Conservation (phyloP, 2,888 invertebrate species). For the Caradrina kadenii region DNA sequence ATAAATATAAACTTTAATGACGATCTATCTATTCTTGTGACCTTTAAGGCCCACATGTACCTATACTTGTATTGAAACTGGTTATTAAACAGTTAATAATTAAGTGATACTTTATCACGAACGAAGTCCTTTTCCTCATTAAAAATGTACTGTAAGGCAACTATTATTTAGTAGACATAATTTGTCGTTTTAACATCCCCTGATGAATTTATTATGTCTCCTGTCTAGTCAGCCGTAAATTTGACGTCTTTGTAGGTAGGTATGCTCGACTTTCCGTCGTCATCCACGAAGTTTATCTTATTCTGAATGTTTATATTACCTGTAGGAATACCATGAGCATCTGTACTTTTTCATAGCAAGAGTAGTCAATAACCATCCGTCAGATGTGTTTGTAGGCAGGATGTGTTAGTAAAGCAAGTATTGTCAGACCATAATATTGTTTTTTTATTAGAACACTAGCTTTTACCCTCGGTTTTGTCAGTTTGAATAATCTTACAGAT, state of each 20-base stretch:
- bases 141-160: neutral
- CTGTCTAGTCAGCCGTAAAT: neutral
- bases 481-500: no score
- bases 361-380: constrained; percentile 1
- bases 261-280: constrained; percentile 13
- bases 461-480: no score
- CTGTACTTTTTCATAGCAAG: constrained; percentile 20
- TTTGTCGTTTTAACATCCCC: constrained; percentile 6
- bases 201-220: constrained; percentile 8
- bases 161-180: constrained; percentile 10
- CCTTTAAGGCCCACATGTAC: constrained; percentile 11
- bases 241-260: neutral
- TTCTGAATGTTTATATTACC: constrained; percentile 30
- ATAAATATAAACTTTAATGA: constrained; percentile 3
- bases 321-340: constrained; percentile 20
- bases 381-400: constrained; percentile 9
- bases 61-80: neutral
- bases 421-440: neutral
- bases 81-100: constrained; percentile 1
- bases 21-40: constrained; percentile 19
- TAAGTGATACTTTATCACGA: neutral
- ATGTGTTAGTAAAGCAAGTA: neutral
- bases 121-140: neutral
- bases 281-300: constrained; percentile 36
- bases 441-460: no score